Percentiles rank a stretch among this genome's conserved stretches.
Evolutionary conservation across 2,888 invertebrate species (phyloP).

Genomic region (Melinaea menophilus): DNA sequence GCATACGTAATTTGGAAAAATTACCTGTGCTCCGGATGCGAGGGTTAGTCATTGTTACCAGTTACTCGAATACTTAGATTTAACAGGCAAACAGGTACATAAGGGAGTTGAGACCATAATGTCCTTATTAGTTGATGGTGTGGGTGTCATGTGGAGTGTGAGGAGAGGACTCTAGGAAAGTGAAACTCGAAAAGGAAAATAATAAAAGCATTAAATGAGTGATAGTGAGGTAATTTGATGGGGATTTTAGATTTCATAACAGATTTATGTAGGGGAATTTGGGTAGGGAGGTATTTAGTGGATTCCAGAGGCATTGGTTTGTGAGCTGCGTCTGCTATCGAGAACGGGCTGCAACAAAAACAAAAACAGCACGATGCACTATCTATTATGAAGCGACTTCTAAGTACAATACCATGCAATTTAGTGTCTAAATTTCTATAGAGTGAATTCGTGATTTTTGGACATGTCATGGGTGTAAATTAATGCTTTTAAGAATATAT

Average conservation of each 20-base stretch:
- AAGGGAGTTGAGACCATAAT: constrained; percentile 10
- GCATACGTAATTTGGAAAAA: constrained; percentile 43
- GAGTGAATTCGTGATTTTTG: not conserved
- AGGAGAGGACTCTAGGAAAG: not conserved
- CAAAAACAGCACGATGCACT: constrained; percentile 71
- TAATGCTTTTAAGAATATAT: too few relatives aligned
- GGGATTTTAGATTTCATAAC: constrained; percentile 15
- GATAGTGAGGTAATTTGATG: constrained; percentile 18
- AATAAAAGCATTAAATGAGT: constrained; percentile 13
- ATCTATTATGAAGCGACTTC: constrained; percentile 58
- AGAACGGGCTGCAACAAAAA: constrained; percentile 73
- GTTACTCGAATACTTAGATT: constrained; percentile 26
- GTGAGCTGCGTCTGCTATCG: constrained; percentile 62
- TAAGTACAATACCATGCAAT: constrained; percentile 30
- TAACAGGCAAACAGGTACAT: constrained; percentile 15
- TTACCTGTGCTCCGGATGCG: constrained; percentile 65
- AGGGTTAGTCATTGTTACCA: constrained; percentile 45
- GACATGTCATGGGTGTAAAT: too few relatives aligned
- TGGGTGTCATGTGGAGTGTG: constrained; percentile 21
- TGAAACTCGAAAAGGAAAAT: constrained; percentile 16
- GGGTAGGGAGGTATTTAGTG: constrained; percentile 47
- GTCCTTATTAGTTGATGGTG: constrained; percentile 16
- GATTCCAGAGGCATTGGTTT: constrained; percentile 56
- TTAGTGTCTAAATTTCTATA: constrained; percentile 12
- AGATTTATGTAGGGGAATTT: constrained; percentile 31